Evolutionary conservation across 2,797 vertebrate genomes (phyloP).

Genomic region (Protonibea diacanthus): DNA sequence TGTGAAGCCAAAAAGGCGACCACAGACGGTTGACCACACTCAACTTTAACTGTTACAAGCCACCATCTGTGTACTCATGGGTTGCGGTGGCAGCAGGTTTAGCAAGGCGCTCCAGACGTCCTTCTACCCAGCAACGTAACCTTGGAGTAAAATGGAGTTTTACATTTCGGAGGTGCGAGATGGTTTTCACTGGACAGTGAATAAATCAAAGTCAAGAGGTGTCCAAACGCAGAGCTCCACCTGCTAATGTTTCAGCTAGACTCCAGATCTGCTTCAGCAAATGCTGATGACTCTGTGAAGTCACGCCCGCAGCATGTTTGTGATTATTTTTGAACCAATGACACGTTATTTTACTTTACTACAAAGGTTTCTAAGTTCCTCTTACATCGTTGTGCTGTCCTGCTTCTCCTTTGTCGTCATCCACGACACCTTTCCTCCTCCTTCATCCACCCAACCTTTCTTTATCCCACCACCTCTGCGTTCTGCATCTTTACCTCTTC

Average conservation of each 20-base stretch:
- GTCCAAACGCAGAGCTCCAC: not conserved
- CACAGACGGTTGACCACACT: no score
- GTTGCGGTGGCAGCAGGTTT: no score
- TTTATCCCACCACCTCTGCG: not conserved
- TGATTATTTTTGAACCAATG: not conserved
- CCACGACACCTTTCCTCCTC: not conserved
- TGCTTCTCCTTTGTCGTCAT: not conserved
- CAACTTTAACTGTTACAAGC: no score
- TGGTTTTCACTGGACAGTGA: not conserved
- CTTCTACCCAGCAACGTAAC: no score
- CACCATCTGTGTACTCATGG: no score
- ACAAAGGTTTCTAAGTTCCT: not conserved
- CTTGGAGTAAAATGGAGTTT: not conserved
- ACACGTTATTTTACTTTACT: not conserved
- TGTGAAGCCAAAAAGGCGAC: no score
- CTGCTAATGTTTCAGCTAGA: not conserved
- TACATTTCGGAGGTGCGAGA: no score
- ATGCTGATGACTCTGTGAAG: not conserved
- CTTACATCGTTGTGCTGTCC: not conserved
- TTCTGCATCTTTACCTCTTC: not conserved
- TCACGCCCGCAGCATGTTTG: not conserved
- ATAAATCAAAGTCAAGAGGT: not conserved
- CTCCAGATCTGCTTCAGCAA: not conserved
- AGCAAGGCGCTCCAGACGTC: no score
- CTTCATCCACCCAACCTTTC: not conserved